Conservation (phyloP, 2,113 vertebrate species). For the Gracilinanus agilis region DNA sequence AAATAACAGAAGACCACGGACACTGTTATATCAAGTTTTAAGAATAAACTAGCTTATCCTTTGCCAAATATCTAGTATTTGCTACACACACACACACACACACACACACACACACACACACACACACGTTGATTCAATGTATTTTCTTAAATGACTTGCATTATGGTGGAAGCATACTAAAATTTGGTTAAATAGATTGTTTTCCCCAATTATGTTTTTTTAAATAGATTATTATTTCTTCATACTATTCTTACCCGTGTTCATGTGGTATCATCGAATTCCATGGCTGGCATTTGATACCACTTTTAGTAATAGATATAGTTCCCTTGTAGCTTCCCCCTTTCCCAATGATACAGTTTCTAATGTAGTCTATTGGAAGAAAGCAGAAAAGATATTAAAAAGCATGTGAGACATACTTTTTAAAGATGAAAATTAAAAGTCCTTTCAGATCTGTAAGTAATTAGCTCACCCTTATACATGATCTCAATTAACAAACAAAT, state of each 20-base stretch:
- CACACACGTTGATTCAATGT: not conserved
- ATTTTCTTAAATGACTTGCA: not conserved
- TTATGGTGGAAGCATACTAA: not conserved
- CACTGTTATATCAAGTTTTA: not conserved
- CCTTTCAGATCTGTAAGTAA: slow-evolving; percentile 26
- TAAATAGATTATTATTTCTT: slow-evolving; percentile 31
- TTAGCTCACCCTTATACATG: slow-evolving; percentile 2
- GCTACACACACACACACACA: not conserved
- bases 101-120: not conserved
- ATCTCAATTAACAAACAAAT: slow-evolving; percentile 48
- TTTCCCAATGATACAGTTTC: slow-evolving; percentile 95
- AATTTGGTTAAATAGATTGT: not conserved
- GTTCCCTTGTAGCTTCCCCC: slow-evolving; percentile 95
- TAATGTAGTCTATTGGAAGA: slow-evolving; percentile 89
- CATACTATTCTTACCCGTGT: slow-evolving; percentile 93
- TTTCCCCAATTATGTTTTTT: not conserved
- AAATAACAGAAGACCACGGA: not conserved
- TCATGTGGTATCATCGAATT: slow-evolving; percentile 95
- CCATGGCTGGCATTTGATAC: slow-evolving; percentile 96
- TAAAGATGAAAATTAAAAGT: slow-evolving; percentile 28
- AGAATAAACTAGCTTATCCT: not conserved
- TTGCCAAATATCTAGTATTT: not conserved
- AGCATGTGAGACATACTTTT: not conserved
- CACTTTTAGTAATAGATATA: slow-evolving; percentile 91
- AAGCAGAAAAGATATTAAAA: slow-evolving; percentile 21